Conservation (phyloP, 2,888 invertebrate genomes). For the Acronicta alni region DNA sequence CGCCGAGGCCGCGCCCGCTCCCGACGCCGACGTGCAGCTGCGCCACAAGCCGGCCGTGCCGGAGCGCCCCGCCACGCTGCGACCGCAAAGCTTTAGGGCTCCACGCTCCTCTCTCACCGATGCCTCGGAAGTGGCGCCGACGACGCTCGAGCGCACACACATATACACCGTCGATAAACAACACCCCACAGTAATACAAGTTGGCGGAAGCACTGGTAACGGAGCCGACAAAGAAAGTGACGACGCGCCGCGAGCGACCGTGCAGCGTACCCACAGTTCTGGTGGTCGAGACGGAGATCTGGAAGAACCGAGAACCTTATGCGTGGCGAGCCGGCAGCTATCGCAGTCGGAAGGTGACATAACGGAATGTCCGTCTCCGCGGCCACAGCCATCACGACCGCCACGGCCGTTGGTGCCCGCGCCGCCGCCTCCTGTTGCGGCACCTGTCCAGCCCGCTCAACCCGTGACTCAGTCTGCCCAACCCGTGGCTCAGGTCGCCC, state of each 20-base stretch:
- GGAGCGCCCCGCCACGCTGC: constrained; percentile 93
- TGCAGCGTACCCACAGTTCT: constrained; percentile 85
- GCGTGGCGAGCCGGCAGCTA: constrained; percentile 80
- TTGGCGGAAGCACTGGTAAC: constrained; percentile 68
- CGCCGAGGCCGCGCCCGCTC: constrained; percentile 34
- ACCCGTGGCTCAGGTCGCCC: constrained; percentile 53
- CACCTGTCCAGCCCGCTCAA: constrained; percentile 24
- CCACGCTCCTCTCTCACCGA: constrained; percentile 72
- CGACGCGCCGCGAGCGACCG: constrained; percentile 73
- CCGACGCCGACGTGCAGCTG: constrained; percentile 83
- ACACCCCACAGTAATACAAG: constrained; percentile 92
- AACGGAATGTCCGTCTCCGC: constrained; percentile 85
- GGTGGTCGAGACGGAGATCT: constrained; percentile 82
- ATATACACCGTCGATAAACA: constrained; percentile 93
- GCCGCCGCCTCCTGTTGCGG: constrained; percentile 62
- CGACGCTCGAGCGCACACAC: constrained; percentile 91
- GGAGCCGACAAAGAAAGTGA: constrained; percentile 55
- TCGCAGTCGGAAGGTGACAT: constrained; percentile 91
- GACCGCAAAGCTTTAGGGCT: constrained; percentile 88
- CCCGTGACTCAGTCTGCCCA: constrained; percentile 27
- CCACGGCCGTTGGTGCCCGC: constrained; percentile 77
- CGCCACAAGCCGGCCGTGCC: constrained; percentile 94
- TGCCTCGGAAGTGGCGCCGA: constrained; percentile 71
- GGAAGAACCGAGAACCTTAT: constrained; percentile 77
- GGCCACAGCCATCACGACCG: constrained; percentile 71